Conservation (phyloP, 64 coral and sea anemone species). For the Acropora yongei region DNA sequence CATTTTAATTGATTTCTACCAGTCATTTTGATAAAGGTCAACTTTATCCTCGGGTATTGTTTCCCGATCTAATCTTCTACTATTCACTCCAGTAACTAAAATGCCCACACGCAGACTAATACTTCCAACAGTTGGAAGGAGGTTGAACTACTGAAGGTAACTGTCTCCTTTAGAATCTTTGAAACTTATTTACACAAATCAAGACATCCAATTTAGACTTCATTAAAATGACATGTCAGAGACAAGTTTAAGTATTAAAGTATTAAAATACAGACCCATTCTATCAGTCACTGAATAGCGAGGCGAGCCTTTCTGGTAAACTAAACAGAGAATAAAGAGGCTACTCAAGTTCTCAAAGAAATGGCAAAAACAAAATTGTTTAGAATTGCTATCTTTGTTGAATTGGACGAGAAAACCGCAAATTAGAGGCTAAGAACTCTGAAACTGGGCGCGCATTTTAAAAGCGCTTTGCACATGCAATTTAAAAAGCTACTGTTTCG, state of each 20-base stretch:
- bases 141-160: slow-evolving; percentile 19
- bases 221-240: not conserved
- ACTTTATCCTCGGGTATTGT: not conserved
- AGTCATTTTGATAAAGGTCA: not conserved
- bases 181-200: slow-evolving; percentile 4
- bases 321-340: too few relatives aligned
- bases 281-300: too few relatives aligned
- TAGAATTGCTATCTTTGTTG: too few relatives aligned
- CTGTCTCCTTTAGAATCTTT: not conserved
- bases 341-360: too few relatives aligned
- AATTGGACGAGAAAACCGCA: too few relatives aligned
- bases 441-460: too few relatives aligned
- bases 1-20: not conserved
- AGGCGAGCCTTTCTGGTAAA: too few relatives aligned
- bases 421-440: too few relatives aligned
- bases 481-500: too few relatives aligned
- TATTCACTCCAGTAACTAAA: not conserved
- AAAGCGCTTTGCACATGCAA: too few relatives aligned
- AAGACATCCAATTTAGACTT: not conserved
- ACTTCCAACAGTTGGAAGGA: not conserved
- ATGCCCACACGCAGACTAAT: not conserved
- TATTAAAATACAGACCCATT: too few relatives aligned
- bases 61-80: not conserved
- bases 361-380: too few relatives aligned
- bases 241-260: not conserved